Percentiles rank a stretch among this genome's conserved stretches.
These are phyloP conservation scores for Melinaea menophilus DNA, from an alignment of 2,888 invertebrate species.

Conservation along the genomic window DNA sequence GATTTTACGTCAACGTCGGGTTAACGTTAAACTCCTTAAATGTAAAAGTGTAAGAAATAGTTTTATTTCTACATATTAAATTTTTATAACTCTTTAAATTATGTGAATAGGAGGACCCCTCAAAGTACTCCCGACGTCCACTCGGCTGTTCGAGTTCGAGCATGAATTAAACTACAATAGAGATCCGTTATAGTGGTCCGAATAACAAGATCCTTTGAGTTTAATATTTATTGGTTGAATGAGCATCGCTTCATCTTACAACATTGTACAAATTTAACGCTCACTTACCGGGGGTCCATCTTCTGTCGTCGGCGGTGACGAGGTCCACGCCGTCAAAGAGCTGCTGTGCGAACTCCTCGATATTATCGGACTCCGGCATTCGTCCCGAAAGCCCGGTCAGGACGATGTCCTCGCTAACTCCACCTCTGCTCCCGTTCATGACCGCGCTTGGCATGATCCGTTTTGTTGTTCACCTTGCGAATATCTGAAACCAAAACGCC, in stretches of 20 bases:
- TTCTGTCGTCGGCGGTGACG: slow-evolving; percentile 92
- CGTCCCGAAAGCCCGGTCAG: slow-evolving; percentile 92
- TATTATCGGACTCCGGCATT: slow-evolving; percentile 92
- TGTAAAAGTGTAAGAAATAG: no score
- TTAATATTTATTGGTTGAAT: no score
- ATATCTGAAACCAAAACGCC: slow-evolving; percentile 47
- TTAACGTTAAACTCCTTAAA: no score
- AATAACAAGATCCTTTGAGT: neutral
- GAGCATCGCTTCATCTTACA: neutral
- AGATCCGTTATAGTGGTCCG: slow-evolving; percentile 5
- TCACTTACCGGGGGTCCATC: slow-evolving; percentile 86
- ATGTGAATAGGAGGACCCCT: slow-evolving; percentile 21
- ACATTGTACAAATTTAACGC: neutral
- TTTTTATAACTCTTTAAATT: no score
- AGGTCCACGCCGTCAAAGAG: slow-evolving; percentile 94
- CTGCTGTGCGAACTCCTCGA: slow-evolving; percentile 95
- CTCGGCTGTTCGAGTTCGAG: slow-evolving; percentile 6
- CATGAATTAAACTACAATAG: slow-evolving; percentile 25
- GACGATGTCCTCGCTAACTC: slow-evolving; percentile 82
- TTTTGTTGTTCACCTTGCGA: slow-evolving; percentile 13
- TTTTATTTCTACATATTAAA: no score
- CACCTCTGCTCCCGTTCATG: slow-evolving; percentile 51
- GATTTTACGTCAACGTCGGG: no score
- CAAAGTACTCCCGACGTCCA: slow-evolving; percentile 10
- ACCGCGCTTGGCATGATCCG: slow-evolving; percentile 61